phyloP scores from a whole-genome alignment of 2,888 invertebrate species.

The Willowsia nigromaculata region DNA sequence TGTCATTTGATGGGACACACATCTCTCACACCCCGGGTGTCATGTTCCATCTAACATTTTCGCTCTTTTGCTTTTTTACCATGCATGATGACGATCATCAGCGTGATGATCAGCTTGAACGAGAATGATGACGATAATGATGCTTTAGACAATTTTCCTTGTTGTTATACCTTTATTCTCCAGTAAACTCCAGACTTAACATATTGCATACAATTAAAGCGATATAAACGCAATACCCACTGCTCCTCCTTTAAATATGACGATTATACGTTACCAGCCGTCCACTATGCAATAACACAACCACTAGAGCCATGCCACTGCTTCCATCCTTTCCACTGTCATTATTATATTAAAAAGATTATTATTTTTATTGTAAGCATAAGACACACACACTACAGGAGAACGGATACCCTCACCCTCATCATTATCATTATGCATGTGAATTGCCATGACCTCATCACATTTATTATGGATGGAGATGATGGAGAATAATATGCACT shows the following conservation, averaged over 20 bases:
- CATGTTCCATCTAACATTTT: constrained; percentile 67
- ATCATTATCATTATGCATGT: constrained; percentile 64
- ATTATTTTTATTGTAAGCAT: constrained; percentile 21
- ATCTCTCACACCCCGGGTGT: constrained; percentile 73
- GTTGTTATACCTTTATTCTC: constrained; percentile 15
- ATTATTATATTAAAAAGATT: constrained; percentile 48
- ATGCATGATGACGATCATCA: constrained; percentile 34
- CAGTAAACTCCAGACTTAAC: constrained; percentile 5
- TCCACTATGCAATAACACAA: not conserved
- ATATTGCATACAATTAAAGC: not conserved
- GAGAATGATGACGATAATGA: not conserved
- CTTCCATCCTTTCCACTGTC: constrained; percentile 37
- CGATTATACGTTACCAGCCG: constrained; percentile 34
- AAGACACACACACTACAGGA: constrained; percentile 2
- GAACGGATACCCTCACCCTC: constrained; percentile 50
- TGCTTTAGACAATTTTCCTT: constrained; percentile 26
- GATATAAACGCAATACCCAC: not conserved
- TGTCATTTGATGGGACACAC: constrained; percentile 73
- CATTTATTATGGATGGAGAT: constrained; percentile 57
- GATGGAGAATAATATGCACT: constrained; percentile 6
- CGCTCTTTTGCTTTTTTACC: constrained; percentile 56
- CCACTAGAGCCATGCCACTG: not conserved
- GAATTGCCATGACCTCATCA: constrained; percentile 66
- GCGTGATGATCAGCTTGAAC: constrained; percentile 14
- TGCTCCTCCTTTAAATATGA: not conserved